phyloP scores from a whole-genome alignment of 64 coral and sea anemone genomes.

The Actinia tenebrosa region DNA sequence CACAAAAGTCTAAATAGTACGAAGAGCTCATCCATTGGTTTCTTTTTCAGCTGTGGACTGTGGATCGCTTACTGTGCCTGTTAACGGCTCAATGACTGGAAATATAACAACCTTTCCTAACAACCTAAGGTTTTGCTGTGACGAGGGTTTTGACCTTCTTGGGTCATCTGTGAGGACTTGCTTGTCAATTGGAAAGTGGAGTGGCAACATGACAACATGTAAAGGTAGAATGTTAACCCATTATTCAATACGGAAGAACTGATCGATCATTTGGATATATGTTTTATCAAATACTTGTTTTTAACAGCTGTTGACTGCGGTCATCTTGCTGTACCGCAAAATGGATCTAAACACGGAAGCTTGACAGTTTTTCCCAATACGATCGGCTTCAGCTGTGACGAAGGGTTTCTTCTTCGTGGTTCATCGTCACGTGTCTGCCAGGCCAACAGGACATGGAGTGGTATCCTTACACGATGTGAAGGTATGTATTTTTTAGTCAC shows the following conservation, averaged over 20 bases:
- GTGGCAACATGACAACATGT: constrained; percentile 40
- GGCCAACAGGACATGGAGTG: constrained; percentile 39
- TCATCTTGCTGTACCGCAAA: constrained; percentile 15
- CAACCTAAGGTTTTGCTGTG: constrained; percentile 24
- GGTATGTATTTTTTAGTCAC: background rate
- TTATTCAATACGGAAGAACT: no score
- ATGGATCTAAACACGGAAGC: constrained; percentile 32
- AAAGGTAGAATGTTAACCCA: background rate
- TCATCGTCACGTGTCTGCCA: constrained; percentile 19
- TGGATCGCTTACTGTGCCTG: constrained; percentile 1
- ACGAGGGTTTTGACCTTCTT: constrained; percentile 34
- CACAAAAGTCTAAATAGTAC: no score
- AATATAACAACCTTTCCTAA: constrained; percentile 2
- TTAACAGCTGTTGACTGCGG: constrained; percentile 62
- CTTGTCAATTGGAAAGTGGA: constrained; percentile 45
- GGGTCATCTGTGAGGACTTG: constrained; percentile 44
- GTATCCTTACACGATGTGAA: constrained; percentile 7
- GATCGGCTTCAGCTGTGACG: constrained; percentile 36
- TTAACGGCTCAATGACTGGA: constrained; percentile 31
- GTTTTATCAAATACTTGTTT: background rate
- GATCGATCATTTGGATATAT: no score
- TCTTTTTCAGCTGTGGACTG: constrained; percentile 37
- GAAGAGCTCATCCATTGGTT: background rate
- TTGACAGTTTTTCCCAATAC: constrained; percentile 20
- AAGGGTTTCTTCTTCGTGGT: constrained; percentile 33